A percentile compares a stretch with the other conserved stretches of the same genome.
Conservation (phyloP, 2,113 vertebrate genomes). For the Scomber scombrus region DNA sequence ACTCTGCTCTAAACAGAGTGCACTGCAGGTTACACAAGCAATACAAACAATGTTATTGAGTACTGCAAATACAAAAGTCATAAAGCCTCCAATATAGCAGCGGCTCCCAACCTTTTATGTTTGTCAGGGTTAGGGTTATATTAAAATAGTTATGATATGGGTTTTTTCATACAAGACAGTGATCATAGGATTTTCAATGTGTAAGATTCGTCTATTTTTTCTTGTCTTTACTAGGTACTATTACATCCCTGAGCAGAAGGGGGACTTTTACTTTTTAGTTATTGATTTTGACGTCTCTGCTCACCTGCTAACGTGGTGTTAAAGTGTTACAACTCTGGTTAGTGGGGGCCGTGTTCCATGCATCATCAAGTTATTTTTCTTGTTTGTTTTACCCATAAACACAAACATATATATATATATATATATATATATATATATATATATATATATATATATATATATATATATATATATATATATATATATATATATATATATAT, state of each 20-base stretch:
- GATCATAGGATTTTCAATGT: no score
- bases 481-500: not conserved
- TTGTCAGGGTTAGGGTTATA: no score
- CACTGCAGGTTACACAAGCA: not conserved
- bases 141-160: no score
- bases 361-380: not conserved
- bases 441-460: not conserved
- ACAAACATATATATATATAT: not conserved
- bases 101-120: not conserved
- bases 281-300: not conserved
- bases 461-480: not conserved
- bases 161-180: no score
- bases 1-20: not conserved
- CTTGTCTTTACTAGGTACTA: no score
- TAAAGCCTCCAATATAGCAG: not conserved
- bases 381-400: no score
- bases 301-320: no score
- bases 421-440: not conserved
- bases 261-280: not conserved
- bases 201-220: no score
- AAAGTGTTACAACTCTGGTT: no score
- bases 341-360: no score
- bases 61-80: not conserved
- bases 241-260: not conserved
- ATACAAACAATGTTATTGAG: not conserved